Evolutionary conservation across 2,797 vertebrate genomes (phyloP), one percentile per base, ranked within the genome.

Genomic region (Poeciliopsis turneri): DNA sequence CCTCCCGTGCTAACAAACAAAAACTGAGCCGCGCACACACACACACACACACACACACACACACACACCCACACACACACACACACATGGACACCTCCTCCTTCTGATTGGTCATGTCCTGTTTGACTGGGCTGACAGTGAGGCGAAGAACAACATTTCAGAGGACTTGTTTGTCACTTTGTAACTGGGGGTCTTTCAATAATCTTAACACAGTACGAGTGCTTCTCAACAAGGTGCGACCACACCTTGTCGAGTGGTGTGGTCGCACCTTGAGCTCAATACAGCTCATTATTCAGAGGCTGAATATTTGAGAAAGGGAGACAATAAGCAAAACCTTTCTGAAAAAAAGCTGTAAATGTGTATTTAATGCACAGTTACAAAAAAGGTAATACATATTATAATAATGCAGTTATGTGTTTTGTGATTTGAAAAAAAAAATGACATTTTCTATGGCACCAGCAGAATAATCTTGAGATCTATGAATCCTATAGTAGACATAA

Each of bases 211-310:
- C 81, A 45, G 82, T 76, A 87, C 88, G 94, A 94, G 90, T 87
- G 82, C 89, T 75, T 91, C 80, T 85, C 90, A 89, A 94, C 90
- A 91, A 94, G 90, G 91, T 82, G 90, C 77, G 49, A 81, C 83
- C 77, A 41, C 77, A 39, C 36, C 36, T 39, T 39, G 36, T 39
- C 5, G 5, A 39, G 36, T 39, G 36, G 36, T 39, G 36, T 39
- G 36, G 36, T 39, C 36, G 36, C 36, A 39, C 36, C 36, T 39
- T 39, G 36, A 39, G 36, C 36, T 39, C 0, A 39, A 39, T 39
- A 5, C 36, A 1, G 77, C 81, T 83, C 75, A 76, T 75, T 68
- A 76, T 74, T 78, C 36, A 79, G 72, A 80, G 49, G 2, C 13
- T 72, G 41, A 76, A 75, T 70, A 78, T 9, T 41, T 36, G 72